phyloP scores from a whole-genome alignment of 2,113 vertebrate genomes.

The Calidris pugnax region DNA sequence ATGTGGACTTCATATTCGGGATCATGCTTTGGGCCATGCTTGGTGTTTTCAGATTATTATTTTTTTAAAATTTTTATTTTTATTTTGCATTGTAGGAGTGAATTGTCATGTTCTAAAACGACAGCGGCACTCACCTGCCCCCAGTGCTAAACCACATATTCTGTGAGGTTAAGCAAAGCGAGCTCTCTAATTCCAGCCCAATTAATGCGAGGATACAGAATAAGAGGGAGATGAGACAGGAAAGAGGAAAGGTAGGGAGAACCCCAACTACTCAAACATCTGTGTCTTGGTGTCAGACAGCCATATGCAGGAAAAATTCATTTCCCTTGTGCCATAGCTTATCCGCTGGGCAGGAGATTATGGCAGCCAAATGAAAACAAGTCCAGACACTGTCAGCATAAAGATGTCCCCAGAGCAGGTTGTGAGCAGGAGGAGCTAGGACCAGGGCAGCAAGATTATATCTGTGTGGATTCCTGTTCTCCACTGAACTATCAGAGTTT shows the following conservation, averaged over 20 bases:
- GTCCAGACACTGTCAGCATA: not conserved
- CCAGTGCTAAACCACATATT: not conserved
- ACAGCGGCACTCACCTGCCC: not conserved
- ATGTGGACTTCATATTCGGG: not conserved
- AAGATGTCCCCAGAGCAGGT: not conserved
- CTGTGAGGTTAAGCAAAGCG: not conserved
- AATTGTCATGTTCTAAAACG: not conserved
- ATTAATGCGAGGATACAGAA: not conserved
- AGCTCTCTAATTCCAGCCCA: not conserved
- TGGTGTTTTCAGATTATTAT: not conserved
- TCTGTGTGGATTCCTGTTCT: not conserved
- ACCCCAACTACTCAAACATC: not conserved
- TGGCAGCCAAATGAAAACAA: constrained; percentile 10
- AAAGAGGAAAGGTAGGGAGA: not conserved
- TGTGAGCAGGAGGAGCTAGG: not conserved
- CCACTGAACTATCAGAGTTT: not conserved
- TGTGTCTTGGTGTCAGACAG: not conserved
- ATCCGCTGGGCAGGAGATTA: not conserved
- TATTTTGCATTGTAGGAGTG: not conserved
- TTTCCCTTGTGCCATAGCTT: not conserved
- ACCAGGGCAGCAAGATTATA: not conserved
- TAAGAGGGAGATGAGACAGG: not conserved
- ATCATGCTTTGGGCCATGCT: not conserved
- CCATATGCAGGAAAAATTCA: not conserved
- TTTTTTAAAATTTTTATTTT: not conserved